Percentiles rank a stretch among this genome's conserved stretches.
Evolutionary conservation across 2,113 vertebrate species (phyloP).

Genomic region (Alligator mississippiensis): DNA sequence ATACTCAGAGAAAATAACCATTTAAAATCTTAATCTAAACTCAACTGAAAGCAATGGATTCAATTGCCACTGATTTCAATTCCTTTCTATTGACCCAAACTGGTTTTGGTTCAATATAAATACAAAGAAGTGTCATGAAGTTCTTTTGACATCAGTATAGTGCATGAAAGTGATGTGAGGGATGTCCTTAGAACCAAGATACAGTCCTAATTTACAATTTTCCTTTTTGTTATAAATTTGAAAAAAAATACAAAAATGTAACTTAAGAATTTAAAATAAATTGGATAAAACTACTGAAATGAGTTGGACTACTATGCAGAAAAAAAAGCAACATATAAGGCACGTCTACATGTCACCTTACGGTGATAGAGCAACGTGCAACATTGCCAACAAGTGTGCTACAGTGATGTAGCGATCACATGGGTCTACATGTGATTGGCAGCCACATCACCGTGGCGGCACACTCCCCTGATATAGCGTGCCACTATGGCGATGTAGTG

Average conservation of each 20-base stretch:
- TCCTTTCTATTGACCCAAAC: neutral
- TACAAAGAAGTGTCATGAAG: too few species aligned
- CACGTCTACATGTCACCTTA: too few species aligned
- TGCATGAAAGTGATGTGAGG: neutral
- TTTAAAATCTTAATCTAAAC: neutral
- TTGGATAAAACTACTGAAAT: neutral
- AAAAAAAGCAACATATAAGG: too few species aligned
- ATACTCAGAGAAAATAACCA: slow-evolving; percentile 11
- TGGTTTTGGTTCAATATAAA: too few species aligned
- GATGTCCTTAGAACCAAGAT: neutral
- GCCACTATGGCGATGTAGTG: too few species aligned
- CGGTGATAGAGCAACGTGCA: too few species aligned
- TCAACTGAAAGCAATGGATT: slow-evolving; percentile 15
- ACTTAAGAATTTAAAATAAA: neutral
- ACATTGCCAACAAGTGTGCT: too few species aligned
- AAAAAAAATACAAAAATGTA: neutral
- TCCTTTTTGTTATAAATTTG: neutral
- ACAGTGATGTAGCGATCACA: too few species aligned
- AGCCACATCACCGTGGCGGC: too few species aligned
- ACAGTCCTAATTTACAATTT: neutral
- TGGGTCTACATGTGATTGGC: too few species aligned
- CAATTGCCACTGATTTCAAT: neutral
- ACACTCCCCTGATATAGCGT: too few species aligned
- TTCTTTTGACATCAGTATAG: neutral
- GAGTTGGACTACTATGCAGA: neutral